Base-by-base conservation (phyloP, 1,140 invertebrate genomes). In the Tetragnatha versicolor region DNA sequence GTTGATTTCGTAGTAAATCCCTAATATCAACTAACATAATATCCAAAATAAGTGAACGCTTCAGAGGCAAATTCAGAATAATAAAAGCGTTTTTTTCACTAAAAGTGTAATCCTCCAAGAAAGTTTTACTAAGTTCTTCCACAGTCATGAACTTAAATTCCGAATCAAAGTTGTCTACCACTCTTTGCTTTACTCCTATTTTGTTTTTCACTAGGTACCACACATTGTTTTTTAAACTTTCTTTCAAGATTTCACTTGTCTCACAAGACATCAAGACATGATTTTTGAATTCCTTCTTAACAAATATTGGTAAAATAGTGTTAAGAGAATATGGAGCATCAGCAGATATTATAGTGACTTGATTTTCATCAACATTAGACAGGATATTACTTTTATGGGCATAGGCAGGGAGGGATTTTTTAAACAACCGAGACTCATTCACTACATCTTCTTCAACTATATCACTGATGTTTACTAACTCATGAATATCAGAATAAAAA, bases 401-500 rank as follows among this genome's bases (percentile, higher is more conserved):
- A 53, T 77, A 77, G 22, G 37, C 61, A 20, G 73, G 73, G 20
- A 77, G 60, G 42, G 45, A 37, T 66, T 49, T 37, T n/a, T 39
- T 29, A 55, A 77, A 77, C 29, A 77, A n/a, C 47, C 42, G 65
- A n/a, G 60, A 66, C 33, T 77, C 73, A 51, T 29, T 51, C 55
- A 53, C 12, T 37, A 77, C 42, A 65, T 65, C 29, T 25, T 37
- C 22, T 17, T 37, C 14, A 37, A 77, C 55, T n/a, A 1, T n/a
- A 22, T 77, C 61, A 20, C 29, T 42, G 20, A 12, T 65, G 31
- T 53, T 37, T 3, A 77, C 3, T 20, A 77, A 25, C 29, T 53
- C 60, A 35, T 49, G 25, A n/a, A 65, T 53, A 37, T 77, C 47
- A 42, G 20, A 45, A n/a, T 29, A 2, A 39, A 49, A 66, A 25